Base-by-base conservation (phyloP, 2,797 vertebrate genomes). In the Galaxias olidus region DNA sequence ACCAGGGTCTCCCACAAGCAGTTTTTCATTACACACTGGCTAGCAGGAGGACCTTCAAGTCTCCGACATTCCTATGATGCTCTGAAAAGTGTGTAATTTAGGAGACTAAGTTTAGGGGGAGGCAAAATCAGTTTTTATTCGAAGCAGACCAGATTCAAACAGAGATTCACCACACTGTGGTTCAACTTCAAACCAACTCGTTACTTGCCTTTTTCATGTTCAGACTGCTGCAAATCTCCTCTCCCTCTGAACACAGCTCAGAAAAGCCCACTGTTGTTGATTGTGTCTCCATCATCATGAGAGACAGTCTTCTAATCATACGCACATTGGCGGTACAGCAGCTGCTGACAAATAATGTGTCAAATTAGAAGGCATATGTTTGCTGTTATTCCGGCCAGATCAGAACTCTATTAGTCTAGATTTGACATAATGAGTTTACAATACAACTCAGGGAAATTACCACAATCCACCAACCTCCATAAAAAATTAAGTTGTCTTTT, bases 81-180 rank as follows among this genome's bases (percentile, higher is more conserved):
- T 86, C 87, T 81, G 78, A 86, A 77, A 81, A 88, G 80, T 87
- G 84, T 89, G 86, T 90, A 90, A 91, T 91, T 93, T 90, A 83
- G 83, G 86, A 88, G 87, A 77, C 88, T 88, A 87, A 87, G 89
- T 89, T 91, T 85, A 78, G 73, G 77, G 72, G 82, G 61, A 74
- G 85, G 83, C 72, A 86, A 89, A 91, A n/a, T 92, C 86, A 87
- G 87, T 83, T 90, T 92, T 93, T 91, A 93, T 93, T 92, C 76
- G 73, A 92, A 93, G 89, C 91, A 93, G 92, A 91, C 90, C 86
- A 83, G 84, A 85, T 84, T 91, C 83, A 85, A 90, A 90, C 76
- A 45, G 84, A 86, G 90, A 93, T 92, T 89, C 89, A 92, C 91
- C 91, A 50, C 90, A 90, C 73, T 92, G 92, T 84, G 92, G 92